phyloP scores from a whole-genome alignment of 92 coral and sea anemone genomes.

The Epizoanthus stellaris region DNA sequence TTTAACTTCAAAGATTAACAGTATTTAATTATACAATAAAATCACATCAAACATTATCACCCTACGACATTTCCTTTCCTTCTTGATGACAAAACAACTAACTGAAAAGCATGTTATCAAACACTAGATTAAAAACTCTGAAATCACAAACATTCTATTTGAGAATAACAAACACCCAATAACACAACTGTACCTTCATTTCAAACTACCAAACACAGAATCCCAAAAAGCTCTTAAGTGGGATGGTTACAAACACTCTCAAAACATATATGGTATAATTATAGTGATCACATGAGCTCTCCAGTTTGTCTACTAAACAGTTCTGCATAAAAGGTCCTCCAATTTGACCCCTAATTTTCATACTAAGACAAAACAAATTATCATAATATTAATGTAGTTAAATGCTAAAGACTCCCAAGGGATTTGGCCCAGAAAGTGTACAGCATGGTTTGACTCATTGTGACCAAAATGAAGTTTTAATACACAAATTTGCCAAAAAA shows the following conservation, averaged over 20 bases:
- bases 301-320: conserved; percentile 9
- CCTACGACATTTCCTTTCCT: background rate
- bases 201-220: background rate
- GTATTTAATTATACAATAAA: too few relatives aligned
- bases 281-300: background rate
- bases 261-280: too few relatives aligned
- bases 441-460: background rate
- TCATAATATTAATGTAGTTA: conserved; percentile 12
- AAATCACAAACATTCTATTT: background rate
- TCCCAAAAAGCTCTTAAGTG: background rate
- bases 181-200: conserved; percentile 26
- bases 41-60: too few relatives aligned
- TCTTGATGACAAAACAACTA: background rate
- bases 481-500: background rate
- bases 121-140: background rate
- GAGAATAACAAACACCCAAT: background rate
- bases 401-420: conserved; percentile 14
- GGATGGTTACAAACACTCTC: background rate
- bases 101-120: background rate
- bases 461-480: background rate
- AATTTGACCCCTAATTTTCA: conserved; percentile 19
- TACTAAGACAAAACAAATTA: conserved; percentile 17
- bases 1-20: too few relatives aligned
- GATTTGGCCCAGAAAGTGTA: too few relatives aligned
- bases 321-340: conserved; percentile 7